phyloP scores from a whole-genome alignment of 2,113 vertebrate genomes.

The Mormyrus iriodes region DNA sequence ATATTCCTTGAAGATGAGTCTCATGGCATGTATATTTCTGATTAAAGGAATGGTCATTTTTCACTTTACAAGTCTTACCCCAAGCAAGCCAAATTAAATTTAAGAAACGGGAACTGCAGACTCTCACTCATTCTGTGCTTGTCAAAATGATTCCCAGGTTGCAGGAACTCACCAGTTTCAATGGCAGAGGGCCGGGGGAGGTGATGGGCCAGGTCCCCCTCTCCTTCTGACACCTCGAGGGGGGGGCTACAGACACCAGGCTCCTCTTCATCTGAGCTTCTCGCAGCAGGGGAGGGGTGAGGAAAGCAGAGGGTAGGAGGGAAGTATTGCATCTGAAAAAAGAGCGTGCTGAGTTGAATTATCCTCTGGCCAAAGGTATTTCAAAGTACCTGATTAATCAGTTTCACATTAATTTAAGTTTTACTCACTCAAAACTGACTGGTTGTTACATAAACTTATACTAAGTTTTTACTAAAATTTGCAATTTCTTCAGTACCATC shows the following conservation, averaged over 20 bases:
- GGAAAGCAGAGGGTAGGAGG: constrained; percentile 59
- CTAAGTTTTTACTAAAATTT: not conserved
- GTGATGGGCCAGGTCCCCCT: constrained; percentile 72
- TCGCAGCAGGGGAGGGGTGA: constrained; percentile 69
- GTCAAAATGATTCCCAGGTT: not conserved
- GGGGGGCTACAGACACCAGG: constrained; percentile 78
- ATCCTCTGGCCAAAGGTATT: not conserved
- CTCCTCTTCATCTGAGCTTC: constrained; percentile 90
- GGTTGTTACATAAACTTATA: not conserved
- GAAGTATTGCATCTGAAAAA: constrained; percentile 51
- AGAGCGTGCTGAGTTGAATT: not conserved
- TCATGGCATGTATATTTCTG: not conserved
- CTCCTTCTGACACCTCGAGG: constrained; percentile 90
- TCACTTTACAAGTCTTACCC: not conserved
- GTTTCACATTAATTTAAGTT: not conserved
- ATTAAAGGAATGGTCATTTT: not conserved
- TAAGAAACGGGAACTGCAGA: not conserved
- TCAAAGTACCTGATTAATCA: not conserved
- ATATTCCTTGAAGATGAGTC: not conserved
- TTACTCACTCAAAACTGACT: not conserved
- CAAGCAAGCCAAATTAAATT: not conserved
- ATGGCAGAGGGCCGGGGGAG: constrained; percentile 67
- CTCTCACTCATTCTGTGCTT: not conserved
- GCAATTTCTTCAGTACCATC: not conserved
- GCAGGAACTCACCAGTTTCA: constrained; percentile 72